Base-by-base conservation (phyloP, 1,140 invertebrate species). In the Platyscapa corneri region DNA sequence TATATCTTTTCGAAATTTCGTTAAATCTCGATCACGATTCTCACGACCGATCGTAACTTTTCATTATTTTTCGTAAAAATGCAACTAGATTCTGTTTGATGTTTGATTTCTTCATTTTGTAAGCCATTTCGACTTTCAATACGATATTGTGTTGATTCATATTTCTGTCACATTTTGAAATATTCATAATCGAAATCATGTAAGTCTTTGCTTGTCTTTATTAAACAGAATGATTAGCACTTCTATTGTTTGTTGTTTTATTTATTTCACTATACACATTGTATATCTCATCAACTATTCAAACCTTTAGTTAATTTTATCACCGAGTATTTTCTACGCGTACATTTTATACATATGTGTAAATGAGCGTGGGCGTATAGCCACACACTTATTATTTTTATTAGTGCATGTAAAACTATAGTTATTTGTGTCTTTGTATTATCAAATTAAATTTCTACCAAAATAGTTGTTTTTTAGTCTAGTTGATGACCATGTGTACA, bases 121-220 rank as follows among this genome's bases (percentile, higher is more conserved):
- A 23, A n/a, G 37, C 1, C 12, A 64, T 37, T 78, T 18, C 12
- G 27, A 42, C 64, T 75, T 76, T 60, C 14, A 34, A 20, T 64
- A 37, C 56, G 49, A 8, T 6, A 65, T 32, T 23, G 76, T 75
- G 39, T 39, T 46, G 74, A 37, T 46, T 65, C 3, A 65, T 60
- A 60, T 14, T n/a, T 76, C n/a, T 34, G 34, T 85, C 70, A 53
- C n/a, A 72, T 74, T 85, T 78, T 79, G 42, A 60, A 74, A 75
- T 83, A 27, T 84, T 84, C 64, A 27, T 79, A 64, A 72, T 64
- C 8, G 0, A 77, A 46, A 82, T 53, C 34, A 75, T 85, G 83
- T 85, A 87, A 83, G 37, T 83, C 39, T 60, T 79, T 39, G 67
- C 83, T 77, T 87, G 32, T 74, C 72, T 37, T 20, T n/a, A 74